Conservation (phyloP, 2,113 vertebrate genomes). For the Clarias gariepinus region DNA sequence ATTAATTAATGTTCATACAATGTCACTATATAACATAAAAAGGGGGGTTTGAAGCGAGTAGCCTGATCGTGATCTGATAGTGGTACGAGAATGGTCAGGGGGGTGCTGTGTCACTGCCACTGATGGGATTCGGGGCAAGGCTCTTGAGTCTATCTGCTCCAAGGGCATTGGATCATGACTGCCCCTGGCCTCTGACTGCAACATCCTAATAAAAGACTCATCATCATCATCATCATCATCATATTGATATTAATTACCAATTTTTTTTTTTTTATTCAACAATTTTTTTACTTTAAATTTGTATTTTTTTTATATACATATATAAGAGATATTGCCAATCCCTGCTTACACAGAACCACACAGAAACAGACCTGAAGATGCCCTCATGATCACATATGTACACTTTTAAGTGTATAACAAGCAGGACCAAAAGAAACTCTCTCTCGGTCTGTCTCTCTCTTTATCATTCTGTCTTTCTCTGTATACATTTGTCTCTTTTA, state of each 20-base stretch:
- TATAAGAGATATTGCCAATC: background rate
- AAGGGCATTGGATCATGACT: background rate
- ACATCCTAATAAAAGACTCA: background rate
- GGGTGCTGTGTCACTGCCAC: background rate
- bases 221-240: no score
- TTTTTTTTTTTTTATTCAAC: background rate
- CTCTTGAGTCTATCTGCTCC: background rate
- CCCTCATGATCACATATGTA: background rate
- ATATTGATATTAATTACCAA: no score
- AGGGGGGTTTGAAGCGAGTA: no score
- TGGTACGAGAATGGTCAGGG: background rate
- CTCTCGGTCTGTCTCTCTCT: slow-evolving; percentile 48
- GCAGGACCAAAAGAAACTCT: background rate
- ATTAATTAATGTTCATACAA: background rate
- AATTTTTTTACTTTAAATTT: background rate
- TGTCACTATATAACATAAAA: background rate
- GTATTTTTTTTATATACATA: background rate
- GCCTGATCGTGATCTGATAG: background rate
- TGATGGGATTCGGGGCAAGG: background rate
- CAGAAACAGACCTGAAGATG: background rate
- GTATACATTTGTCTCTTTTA: slow-evolving; percentile 37
- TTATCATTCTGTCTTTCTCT: background rate
- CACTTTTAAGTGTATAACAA: background rate
- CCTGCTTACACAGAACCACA: background rate
- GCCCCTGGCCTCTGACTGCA: background rate